Base-by-base conservation (phyloP, 2,888 invertebrate genomes). In the Cryptocheilus praepositus region DNA sequence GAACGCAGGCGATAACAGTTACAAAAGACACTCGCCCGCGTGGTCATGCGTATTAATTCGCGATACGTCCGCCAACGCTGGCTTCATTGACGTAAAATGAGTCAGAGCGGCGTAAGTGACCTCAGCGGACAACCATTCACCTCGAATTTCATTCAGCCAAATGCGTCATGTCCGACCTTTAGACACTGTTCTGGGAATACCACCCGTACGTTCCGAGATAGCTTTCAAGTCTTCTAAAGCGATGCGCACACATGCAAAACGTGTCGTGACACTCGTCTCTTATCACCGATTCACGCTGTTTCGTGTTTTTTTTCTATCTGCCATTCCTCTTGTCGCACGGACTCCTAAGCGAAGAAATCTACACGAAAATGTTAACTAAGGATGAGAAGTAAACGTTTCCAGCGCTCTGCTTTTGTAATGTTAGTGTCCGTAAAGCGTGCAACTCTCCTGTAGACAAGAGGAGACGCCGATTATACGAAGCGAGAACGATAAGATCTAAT, bases 61-160 rank as follows among this genome's bases (percentile, higher is more conserved):
- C 45, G 67, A 57, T 71, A 68, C 74, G 49, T 49, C 18, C 68
- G 70, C 70, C 62, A 65, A 59, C 67, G 54, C 56, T 52, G 61
- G 74, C 69, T 80, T 77, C 81, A 80, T 84, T 81, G 82, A 82
- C 78, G 79, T 71, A 72, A 79, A 82, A 72, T 83, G 81, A 84
- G 73, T 82, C 83, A 81, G 73, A 67, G 53, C 13, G 62, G 58
- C 64, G 77, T 74, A 70, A 68, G 61, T 71, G 73, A 80, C 75
- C 76, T 64, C 74, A 62, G 67, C 65, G 65, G 70, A 66, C 63
- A 72, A 71, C 74, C 81, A 77, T 82, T 84, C 83, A 77, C 78
- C 72, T 80, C 70, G 69, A 76, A 81, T 82, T 83, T 82, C 82
- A 84, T 81, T 85, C 82, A 75, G 73, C 63, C 64, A 70, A 74